phyloP scores from a whole-genome alignment of 2,113 vertebrate genomes.

The Ptyas mucosa region DNA sequence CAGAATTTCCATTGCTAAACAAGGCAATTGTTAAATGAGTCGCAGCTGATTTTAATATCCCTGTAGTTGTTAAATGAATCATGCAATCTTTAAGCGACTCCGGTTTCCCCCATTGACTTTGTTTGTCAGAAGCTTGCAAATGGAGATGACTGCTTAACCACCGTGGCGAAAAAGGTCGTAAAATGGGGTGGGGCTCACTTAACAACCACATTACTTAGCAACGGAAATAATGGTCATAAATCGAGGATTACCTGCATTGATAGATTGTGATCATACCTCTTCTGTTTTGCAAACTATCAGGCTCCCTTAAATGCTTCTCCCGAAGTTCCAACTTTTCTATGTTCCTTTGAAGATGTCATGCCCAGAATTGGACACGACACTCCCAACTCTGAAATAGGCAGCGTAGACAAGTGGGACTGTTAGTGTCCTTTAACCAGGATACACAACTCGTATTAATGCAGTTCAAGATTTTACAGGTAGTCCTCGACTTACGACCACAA shows the following conservation, averaged over 20 bases:
- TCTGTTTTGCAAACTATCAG: neutral
- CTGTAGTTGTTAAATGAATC: neutral
- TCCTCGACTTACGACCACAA: neutral
- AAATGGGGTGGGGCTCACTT: too few relatives aligned
- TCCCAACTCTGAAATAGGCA: neutral
- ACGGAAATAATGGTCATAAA: neutral
- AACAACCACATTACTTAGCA: too few relatives aligned
- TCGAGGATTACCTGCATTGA: neutral
- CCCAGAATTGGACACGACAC: neutral
- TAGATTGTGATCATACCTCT: neutral
- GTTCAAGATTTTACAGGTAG: neutral
- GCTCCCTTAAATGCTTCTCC: neutral
- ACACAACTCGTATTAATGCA: neutral
- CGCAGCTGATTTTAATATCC: neutral
- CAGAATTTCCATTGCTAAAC: neutral
- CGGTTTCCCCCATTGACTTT: neutral
- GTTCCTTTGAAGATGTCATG: neutral
- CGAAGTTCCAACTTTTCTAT: neutral
- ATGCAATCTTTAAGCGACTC: neutral
- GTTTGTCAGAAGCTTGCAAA: neutral
- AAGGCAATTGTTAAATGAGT: neutral
- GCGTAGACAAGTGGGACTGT: neutral
- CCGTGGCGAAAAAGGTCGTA: too few relatives aligned
- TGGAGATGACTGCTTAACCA: too few relatives aligned
- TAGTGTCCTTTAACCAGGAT: neutral